These are phyloP conservation scores for Noctilio leporinus DNA, from an alignment of 2,113 vertebrate genomes.

Conservation along the genomic window DNA sequence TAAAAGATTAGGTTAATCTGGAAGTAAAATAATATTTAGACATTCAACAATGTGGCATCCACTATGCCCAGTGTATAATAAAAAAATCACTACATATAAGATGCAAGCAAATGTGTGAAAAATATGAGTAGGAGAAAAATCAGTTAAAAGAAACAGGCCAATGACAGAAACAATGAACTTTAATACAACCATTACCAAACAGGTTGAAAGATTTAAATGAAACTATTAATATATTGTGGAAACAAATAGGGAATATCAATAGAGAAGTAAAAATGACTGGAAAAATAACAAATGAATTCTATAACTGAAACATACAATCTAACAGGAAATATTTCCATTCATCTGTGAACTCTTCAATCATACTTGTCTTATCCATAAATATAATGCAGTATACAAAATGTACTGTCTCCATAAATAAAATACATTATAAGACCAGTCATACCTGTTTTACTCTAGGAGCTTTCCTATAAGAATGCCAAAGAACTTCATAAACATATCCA, in stretches of 20 bases:
- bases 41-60: background rate
- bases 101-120: background rate
- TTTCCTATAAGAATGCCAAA: background rate
- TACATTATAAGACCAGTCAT: rapidly evolving
- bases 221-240: background rate
- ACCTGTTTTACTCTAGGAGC: background rate
- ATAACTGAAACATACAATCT: background rate
- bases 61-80: background rate
- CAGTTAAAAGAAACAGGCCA: background rate
- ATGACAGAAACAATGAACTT: background rate
- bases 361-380: background rate
- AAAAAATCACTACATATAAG: background rate
- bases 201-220: background rate
- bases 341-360: background rate
- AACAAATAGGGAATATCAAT: background rate
- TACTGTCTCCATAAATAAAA: background rate
- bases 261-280: background rate
- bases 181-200: rapidly evolving
- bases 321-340: background rate
- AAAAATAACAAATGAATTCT: background rate
- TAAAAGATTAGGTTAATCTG: background rate
- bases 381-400: background rate
- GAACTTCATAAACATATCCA: background rate
- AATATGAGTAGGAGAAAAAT: background rate
- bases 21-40: background rate